phyloP scores from a whole-genome alignment of 2,888 invertebrate species.

The Phengaris arion region DNA sequence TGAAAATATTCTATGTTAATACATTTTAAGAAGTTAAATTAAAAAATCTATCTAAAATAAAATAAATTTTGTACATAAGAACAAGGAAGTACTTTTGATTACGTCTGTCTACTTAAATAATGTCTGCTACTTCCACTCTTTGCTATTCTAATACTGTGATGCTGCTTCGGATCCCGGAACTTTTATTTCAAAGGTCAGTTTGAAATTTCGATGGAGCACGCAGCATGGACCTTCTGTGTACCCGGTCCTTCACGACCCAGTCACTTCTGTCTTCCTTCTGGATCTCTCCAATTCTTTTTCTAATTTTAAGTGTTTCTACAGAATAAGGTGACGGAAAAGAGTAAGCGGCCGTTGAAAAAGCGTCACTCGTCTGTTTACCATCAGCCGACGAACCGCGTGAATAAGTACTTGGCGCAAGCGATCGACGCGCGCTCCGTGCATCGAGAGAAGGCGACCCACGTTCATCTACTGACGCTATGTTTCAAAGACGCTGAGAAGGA shows the following conservation, averaged over 20 bases:
- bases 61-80: not conserved
- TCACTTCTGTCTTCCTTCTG: not conserved
- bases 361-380: slow-evolving; percentile 92
- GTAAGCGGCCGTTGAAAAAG: slow-evolving; percentile 92
- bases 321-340: slow-evolving; percentile 92
- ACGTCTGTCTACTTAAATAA: not conserved
- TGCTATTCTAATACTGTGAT: slow-evolving; percentile 72
- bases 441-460: slow-evolving; percentile 92
- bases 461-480: slow-evolving; percentile 90
- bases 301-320: slow-evolving; percentile 61
- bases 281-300: slow-evolving; percentile 25
- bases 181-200: slow-evolving; percentile 76
- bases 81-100: not conserved
- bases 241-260: slow-evolving; percentile 41
- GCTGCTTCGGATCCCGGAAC: slow-evolving; percentile 77
- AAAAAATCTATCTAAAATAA: not conserved
- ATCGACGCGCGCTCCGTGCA: slow-evolving; percentile 94
- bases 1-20: not conserved
- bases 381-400: slow-evolving; percentile 93
- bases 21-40: not conserved
- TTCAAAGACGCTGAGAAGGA: slow-evolving; percentile 93
- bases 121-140: slow-evolving; percentile 45
- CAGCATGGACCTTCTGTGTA: slow-evolving; percentile 66
- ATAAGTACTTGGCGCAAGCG: slow-evolving; percentile 94
- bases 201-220: slow-evolving; percentile 63